These are phyloP conservation scores for Drosophila sulfurigaster DNA, from an alignment of 1,140 invertebrate genomes.

Conservation along the genomic window DNA sequence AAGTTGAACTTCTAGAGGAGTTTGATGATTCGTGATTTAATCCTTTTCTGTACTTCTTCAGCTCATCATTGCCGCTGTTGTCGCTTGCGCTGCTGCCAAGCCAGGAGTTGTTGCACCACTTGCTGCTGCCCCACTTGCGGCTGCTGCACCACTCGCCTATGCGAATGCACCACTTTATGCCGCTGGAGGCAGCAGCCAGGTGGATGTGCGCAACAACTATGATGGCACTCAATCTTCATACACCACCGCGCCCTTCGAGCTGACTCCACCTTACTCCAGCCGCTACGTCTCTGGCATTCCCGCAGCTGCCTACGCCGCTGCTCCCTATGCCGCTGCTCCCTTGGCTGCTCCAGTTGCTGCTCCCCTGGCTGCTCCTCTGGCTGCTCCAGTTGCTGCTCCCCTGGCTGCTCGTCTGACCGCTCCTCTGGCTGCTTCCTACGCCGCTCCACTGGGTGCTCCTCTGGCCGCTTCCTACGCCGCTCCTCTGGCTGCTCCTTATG, in stretches of 20 bases:
- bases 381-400: conserved; percentile 35
- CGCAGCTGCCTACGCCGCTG: conserved; percentile 61
- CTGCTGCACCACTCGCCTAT: conserved; percentile 76
- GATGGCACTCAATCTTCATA: conserved; percentile 78
- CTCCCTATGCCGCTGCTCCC: conserved; percentile 77
- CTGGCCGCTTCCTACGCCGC: conserved; percentile 68
- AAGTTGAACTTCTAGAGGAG: conserved; percentile 40
- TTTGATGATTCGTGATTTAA: too few species aligned
- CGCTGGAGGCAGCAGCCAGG: conserved; percentile 77
- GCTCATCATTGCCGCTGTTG: conserved; percentile 68
- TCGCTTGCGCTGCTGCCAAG: conserved; percentile 70
- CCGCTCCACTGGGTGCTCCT: conserved; percentile 78
- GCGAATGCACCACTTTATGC: conserved; percentile 79
- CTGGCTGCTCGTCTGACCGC: conserved; percentile 54
- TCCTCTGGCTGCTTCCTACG: conserved; percentile 56
- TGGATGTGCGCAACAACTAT: conserved; percentile 79
- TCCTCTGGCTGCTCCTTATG: conserved; percentile 53
- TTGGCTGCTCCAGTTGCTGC: conserved; percentile 68
- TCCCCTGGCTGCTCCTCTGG: conserved; percentile 62
- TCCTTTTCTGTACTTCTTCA: conserved; percentile 7
- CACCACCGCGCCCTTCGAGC: conserved; percentile 79
- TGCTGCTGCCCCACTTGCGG: conserved; percentile 63
- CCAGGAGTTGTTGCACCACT: conserved; percentile 75
- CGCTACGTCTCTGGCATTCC: conserved; percentile 84
- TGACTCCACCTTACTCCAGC: conserved; percentile 85